These are phyloP conservation scores for Daubentonia madagascariensis DNA, from an alignment of 2,113 vertebrate species.

Conservation along the genomic window DNA sequence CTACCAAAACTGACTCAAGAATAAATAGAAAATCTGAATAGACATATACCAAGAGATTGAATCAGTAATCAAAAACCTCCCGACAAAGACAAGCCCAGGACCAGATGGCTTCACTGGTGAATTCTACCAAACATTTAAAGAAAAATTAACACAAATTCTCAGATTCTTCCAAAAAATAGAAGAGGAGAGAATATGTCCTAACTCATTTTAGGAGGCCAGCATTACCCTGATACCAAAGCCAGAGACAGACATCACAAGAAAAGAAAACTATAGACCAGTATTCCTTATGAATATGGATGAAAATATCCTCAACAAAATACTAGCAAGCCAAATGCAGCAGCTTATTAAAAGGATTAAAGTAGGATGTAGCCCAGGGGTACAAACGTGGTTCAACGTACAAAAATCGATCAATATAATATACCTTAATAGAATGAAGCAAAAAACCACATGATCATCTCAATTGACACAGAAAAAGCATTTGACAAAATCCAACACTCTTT, in stretches of 20 bases:
- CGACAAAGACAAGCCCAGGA: background rate
- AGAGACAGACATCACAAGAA: background rate
- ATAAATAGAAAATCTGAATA: background rate
- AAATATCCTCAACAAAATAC: conserved; percentile 15
- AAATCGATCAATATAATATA: background rate
- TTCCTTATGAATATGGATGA: background rate
- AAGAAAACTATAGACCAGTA: background rate
- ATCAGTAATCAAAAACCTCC: background rate
- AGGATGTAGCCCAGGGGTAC: background rate
- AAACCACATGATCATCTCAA: background rate
- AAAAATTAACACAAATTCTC: background rate
- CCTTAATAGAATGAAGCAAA: background rate
- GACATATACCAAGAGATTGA: background rate
- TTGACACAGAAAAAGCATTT: background rate
- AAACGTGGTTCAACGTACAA: background rate
- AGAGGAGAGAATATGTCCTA: background rate
- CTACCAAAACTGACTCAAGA: background rate
- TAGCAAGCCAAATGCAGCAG: background rate
- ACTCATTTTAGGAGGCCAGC: background rate
- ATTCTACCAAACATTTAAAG: background rate
- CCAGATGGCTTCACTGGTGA: background rate
- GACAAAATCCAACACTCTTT: background rate
- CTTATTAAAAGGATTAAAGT: conserved; percentile 10
- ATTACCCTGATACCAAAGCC: background rate
- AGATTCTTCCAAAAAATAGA: background rate